Conservation (phyloP, 2,797 vertebrate genomes). For the Notolabrus celidotus region DNA sequence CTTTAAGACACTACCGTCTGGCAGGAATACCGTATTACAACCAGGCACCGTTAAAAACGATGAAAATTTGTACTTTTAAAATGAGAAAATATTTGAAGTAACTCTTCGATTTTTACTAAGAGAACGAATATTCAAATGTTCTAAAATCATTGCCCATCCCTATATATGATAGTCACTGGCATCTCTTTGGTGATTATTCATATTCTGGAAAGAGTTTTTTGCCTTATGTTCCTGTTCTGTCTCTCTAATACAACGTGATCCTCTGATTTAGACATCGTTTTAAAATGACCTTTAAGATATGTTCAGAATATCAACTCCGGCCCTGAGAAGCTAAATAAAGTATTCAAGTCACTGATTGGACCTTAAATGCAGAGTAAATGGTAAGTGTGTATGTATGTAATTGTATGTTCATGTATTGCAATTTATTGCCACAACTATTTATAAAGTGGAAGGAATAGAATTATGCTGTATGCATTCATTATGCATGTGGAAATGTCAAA, state of each 20-base stretch:
- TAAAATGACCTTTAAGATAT: conserved; percentile 25
- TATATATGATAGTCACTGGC: no score
- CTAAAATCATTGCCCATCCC: no score
- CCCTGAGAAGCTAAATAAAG: neutral
- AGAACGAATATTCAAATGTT: no score
- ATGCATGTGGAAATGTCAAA: conserved; percentile 56
- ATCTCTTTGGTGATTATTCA: no score
- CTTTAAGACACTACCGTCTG: no score
- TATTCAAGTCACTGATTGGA: neutral
- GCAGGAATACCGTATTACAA: no score
- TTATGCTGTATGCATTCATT: conserved; percentile 28
- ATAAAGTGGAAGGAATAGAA: conserved; percentile 19
- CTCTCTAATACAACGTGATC: neutral
- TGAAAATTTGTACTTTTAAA: no score
- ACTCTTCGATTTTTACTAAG: no score
- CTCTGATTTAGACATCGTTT: conserved; percentile 2
- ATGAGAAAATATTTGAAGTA: no score
- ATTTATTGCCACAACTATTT: conserved; percentile 21
- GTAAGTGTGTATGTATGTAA: neutral
- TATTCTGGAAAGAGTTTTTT: no score
- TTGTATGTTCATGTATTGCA: conserved; percentile 16
- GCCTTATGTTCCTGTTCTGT: neutral
- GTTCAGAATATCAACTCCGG: neutral
- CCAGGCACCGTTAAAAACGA: no score
- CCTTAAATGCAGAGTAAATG: conserved; percentile 2